Base-by-base conservation (phyloP, 1,140 invertebrate species). In the Caenorhabditis briggsae region DNA sequence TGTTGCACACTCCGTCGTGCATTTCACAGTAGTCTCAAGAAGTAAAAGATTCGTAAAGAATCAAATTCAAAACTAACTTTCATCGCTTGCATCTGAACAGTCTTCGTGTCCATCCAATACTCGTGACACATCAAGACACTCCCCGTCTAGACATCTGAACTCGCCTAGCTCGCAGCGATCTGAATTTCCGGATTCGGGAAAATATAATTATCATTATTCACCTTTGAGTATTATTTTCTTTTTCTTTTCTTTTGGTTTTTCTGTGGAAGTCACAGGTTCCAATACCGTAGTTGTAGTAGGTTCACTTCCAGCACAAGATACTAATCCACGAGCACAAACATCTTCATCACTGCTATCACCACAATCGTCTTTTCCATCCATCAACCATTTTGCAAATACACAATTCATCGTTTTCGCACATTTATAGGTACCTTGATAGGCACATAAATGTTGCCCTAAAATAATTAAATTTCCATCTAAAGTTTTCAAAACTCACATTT, bases 311-410 rank as follows among this genome's bases (percentile, higher is more conserved):
- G 84, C 8, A 48, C 85, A 86, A 48, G 53, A 14, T 0, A 86
- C 50, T 50, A 86, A 18, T 25, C 85, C 85, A 61, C 23, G 25
- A 20, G 14, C 25, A 82, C 85, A 86, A 2, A 70, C 64, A 86
- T 86, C 85, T 61, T 86, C 85, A 70, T 86, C 85, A 82, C 74
- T 82, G 18, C 85, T 78, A 65, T 86, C 85, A 16, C 85, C 85
- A 55, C 85, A 86, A 43, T 86, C 85, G n/a, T 86, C 85, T 48
- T 65, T 58, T 41, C 85, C 85, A 25, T 86, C 85, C 78, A 78
- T 70, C 23, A 86, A 23, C 85, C 85, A 86, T 64, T 86, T 70
- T 14, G 74, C 64, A 25, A 86, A 70, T 0, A 86, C 74, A 55
- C 85, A 86, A 33, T 86, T 86, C 43, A 64, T 48, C n/a, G 85